Base-by-base conservation (phyloP, 2,113 vertebrate genomes). In the Nycticryphes semicollaris region DNA sequence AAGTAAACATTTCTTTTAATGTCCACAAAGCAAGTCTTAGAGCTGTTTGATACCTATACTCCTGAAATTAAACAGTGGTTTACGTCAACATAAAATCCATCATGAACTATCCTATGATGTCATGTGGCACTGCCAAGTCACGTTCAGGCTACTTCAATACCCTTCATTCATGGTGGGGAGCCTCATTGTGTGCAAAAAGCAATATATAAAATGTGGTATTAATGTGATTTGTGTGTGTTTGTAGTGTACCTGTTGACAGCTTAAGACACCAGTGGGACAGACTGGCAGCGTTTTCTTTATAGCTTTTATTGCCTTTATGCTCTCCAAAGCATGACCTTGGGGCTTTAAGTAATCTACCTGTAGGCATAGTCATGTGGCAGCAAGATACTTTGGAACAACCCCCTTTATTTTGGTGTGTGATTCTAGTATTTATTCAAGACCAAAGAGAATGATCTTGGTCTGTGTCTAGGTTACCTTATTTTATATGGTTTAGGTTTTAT, bases 1-100 rank as follows among this genome's bases (percentile, higher is more conserved):
- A 98, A 94, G 95, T 98, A 98, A 98, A 98, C 95, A 97, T 97
- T 97, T 89, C 89, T 95, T 97, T 96, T 94, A 95, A 96, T 6
- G 11, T 96, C 70, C 48, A 79, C 96, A 89, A 97, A 90, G 96
- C 93, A 89, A 96, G 73, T 41, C 96, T 96, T 95, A 90, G 87
- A 94, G 87, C 87, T 95, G 94, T 84, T 97, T 95, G 97, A 97
- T 98, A 97, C 89, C 62, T 83, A 24, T 47, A 41, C 51, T 85
- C 91, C 53, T 74, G 95, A 96, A 97, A 96, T 96, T 95, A 98
- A 98, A 89, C 87, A 90, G 92, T 87, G 88, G 75, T 93, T 97
- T 96, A 69, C 77, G 23, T 94, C 95, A 91, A 96, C 95, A 93
- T 92, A 91, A 97, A 97, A 98, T 96, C 91, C 94, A 94, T 95